These are phyloP conservation scores for Etheostoma spectabile DNA, from an alignment of 2,113 vertebrate genomes.

Conservation along the genomic window DNA sequence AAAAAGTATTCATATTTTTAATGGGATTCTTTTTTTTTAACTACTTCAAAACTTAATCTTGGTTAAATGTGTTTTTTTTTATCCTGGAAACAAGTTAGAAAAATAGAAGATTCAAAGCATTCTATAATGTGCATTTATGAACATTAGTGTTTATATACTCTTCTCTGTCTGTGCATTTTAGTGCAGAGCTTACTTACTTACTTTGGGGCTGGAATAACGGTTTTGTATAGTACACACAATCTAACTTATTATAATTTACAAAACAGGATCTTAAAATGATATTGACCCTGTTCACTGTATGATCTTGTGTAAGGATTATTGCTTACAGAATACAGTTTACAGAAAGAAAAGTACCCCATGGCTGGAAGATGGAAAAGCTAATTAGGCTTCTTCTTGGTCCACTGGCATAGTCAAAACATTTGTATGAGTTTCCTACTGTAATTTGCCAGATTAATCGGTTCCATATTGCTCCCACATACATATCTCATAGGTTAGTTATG, in stretches of 20 bases:
- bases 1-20: not conserved
- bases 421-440: not conserved
- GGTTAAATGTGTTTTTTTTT: not conserved
- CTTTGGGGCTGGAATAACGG: not conserved
- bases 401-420: constrained; percentile 12
- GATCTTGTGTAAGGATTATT: not conserved
- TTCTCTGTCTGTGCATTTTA: not conserved
- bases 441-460: constrained; percentile 31
- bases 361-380: constrained; percentile 2
- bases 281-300: not conserved
- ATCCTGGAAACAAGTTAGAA: not conserved
- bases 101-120: not conserved
- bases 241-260: not conserved
- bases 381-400: constrained; percentile 5
- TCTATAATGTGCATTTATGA: not conserved
- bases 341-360: not conserved
- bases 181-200: not conserved
- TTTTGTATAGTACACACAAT: not conserved
- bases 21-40: no score
- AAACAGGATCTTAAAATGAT: no score
- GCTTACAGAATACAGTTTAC: not conserved
- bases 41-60: not conserved
- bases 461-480: constrained; percentile 2
- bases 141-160: not conserved
- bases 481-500: not conserved